Evolutionary conservation across 2,113 vertebrate species (phyloP).

Genomic region (Pedetes capensis): DNA sequence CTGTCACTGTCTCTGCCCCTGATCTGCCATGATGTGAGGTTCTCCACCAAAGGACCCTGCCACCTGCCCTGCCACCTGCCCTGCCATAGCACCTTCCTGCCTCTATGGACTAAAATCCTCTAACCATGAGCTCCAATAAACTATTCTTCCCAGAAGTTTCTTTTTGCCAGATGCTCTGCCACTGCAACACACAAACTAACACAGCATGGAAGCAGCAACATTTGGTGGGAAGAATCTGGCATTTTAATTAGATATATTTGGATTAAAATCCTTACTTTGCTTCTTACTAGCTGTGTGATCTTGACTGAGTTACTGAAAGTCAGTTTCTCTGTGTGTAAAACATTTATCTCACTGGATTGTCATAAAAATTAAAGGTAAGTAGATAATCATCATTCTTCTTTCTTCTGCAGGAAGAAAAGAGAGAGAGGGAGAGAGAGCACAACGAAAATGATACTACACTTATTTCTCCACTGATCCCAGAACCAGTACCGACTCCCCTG

Average conservation of each 20-base stretch:
- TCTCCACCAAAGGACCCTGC: too few relatives aligned
- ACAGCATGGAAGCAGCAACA: neutral
- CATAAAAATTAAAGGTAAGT: constrained; percentile 15
- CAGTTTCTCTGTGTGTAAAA: neutral
- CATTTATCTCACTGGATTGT: neutral
- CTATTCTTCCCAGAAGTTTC: too few relatives aligned
- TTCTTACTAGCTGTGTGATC: neutral
- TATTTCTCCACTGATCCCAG: constrained; percentile 8
- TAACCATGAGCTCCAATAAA: too few relatives aligned
- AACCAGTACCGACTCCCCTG: neutral
- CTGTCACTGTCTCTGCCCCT: too few relatives aligned
- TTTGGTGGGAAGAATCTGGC: neutral
- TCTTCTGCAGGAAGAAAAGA: constrained; percentile 16
- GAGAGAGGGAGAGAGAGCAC: fast-evolving
- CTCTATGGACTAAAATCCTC: too few relatives aligned
- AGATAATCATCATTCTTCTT: neutral
- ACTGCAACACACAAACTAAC: too few relatives aligned
- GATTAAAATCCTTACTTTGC: constrained; percentile 8
- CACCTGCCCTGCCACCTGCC: too few relatives aligned
- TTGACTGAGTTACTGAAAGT: constrained; percentile 27
- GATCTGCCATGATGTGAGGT: too few relatives aligned
- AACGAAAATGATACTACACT: constrained; percentile 12
- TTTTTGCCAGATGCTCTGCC: too few relatives aligned
- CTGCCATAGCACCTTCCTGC: too few relatives aligned
- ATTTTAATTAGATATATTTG: neutral